Evolutionary conservation across 2,797 vertebrate species (phyloP), one percentile per base, ranked within the genome.

Genomic region (Benthosema pterotum): DNA sequence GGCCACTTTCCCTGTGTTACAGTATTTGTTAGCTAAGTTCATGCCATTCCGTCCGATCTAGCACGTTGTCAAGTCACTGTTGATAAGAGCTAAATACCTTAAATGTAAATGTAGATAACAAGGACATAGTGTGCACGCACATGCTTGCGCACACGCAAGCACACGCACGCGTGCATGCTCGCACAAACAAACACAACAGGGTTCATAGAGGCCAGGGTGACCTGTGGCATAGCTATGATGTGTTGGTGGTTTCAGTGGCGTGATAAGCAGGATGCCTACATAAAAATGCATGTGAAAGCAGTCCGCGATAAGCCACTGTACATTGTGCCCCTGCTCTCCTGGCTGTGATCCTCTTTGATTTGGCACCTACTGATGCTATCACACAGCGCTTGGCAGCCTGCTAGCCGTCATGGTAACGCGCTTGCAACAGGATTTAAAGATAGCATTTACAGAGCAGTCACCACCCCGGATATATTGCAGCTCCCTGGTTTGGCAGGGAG

Each of bases 371-470:
- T 6, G 38, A 75, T 71, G 49, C 63, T 74, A 79, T 84, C 75
- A 22, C 52, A 43, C 60, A 53, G 25, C 53, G 38, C 67, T 75
- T 84, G 79, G 75, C 87, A 72, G 64, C 57, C 47, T 13, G 63
- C 64, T 46, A 78, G 77, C 72, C 74, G 83, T 72, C 74, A 56
- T 61, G 77, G 71, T 69, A 69, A 67, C 64, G 25, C 48, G 46
- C 58, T 71, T 17, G 46, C 81, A 78, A 16, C 81, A 79, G 74
- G 74, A 73, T 81, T 84, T 85, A 86, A 87, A 88, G 79, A 87
- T 87, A 88, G 80, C 71, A 53, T 79, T 84, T 80, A 85, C 55
- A 64, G 71, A 65, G 50, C 58, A 52, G 77, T 83, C 80, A 60
- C 84, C 79, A 74, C 77, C 57, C 57, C 77, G 62, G 69, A 80